Conservation (phyloP, 2,888 invertebrate genomes). For the Papilio gigon region DNA sequence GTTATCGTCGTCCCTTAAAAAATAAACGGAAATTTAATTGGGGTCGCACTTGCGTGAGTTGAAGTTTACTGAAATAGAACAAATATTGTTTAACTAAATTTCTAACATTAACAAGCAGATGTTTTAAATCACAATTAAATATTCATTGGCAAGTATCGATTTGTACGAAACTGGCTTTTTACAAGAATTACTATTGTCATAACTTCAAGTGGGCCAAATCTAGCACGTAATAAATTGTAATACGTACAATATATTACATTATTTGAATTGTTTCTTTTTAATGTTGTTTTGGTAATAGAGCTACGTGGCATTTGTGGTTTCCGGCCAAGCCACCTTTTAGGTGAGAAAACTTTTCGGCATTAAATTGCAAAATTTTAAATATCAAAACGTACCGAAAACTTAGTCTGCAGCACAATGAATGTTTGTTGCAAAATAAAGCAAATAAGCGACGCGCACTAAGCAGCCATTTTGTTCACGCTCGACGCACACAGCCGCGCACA, state of each 20-base stretch:
- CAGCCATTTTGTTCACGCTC: constrained; percentile 51
- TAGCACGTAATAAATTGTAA: no score
- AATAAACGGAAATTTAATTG: constrained; percentile 40
- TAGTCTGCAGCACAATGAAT: constrained; percentile 45
- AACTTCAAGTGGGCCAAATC: no score
- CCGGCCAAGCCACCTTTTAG: not conserved
- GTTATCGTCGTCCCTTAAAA: constrained; percentile 41
- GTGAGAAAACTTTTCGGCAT: constrained; percentile 31
- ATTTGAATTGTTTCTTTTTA: not conserved
- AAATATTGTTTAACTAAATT: constrained; percentile 9
- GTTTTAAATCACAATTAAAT: not conserved
- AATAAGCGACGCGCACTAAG: constrained; percentile 51
- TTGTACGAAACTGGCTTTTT: not conserved
- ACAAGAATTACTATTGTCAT: no score
- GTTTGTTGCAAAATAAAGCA: constrained; percentile 50
- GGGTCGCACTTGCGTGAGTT: constrained; percentile 32
- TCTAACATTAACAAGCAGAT: not conserved
- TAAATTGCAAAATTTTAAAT: constrained; percentile 47
- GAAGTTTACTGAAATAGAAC: constrained; percentile 16
- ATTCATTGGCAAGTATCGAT: not conserved
- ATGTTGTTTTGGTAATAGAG: not conserved
- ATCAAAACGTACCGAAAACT: constrained; percentile 45
- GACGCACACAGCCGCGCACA: constrained; percentile 45
- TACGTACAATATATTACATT: no score
- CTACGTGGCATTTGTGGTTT: constrained; percentile 11